Percentiles rank a stretch among this genome's conserved stretches.
phyloP scores from a whole-genome alignment of 1,140 invertebrate genomes.

The Bombus sylvicola region DNA sequence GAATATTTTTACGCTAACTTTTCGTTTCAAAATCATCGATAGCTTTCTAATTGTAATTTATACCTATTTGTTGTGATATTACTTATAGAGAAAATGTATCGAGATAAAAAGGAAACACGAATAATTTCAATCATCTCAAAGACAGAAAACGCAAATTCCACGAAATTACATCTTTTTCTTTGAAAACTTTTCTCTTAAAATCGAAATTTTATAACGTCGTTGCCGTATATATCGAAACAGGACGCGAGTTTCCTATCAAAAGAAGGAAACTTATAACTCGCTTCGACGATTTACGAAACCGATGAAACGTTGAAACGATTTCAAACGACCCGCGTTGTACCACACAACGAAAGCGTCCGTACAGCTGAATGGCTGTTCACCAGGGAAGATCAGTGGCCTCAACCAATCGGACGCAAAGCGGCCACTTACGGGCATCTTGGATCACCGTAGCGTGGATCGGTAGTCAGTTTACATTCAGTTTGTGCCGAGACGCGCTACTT shows the following conservation, averaged over 20 bases:
- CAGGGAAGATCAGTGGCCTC: constrained; percentile 23
- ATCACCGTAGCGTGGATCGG: constrained; percentile 47
- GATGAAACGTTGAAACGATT: background rate
- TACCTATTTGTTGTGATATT: too few species aligned
- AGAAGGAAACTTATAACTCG: background rate
- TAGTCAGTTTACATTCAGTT: constrained; percentile 43
- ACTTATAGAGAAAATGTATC: too few species aligned
- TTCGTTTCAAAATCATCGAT: too few species aligned
- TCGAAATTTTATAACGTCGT: too few species aligned
- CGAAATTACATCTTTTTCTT: too few species aligned
- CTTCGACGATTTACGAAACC: background rate
- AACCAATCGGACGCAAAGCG: constrained; percentile 40
- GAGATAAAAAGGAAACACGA: too few species aligned
- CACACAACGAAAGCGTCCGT: constrained; percentile 1
- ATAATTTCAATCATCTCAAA: too few species aligned
- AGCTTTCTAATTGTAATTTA: too few species aligned
- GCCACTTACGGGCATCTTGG: constrained; percentile 44
- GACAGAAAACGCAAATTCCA: too few species aligned
- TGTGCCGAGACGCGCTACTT: constrained; percentile 40
- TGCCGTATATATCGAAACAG: background rate
- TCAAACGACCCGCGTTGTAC: constrained; percentile 33
- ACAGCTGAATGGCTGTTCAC: constrained; percentile 23
- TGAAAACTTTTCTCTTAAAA: too few species aligned
- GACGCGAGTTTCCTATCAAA: background rate
- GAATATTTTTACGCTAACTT: too few species aligned